phyloP scores from a whole-genome alignment of 2,797 vertebrate species.

The Cynopterus sphinx region DNA sequence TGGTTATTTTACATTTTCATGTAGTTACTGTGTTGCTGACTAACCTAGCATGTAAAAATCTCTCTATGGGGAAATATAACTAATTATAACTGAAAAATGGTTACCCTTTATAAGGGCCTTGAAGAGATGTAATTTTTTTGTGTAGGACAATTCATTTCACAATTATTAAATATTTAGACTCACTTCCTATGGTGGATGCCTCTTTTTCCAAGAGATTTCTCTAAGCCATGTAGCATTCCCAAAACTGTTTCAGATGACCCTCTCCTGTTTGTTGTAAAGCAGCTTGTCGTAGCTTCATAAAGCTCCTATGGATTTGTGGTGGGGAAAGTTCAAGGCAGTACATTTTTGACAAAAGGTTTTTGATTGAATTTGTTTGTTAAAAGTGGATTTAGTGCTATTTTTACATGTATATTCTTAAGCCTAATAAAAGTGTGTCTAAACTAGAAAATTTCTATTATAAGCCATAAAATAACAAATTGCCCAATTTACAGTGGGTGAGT shows the following conservation, averaged over 20 bases:
- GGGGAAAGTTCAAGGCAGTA: not conserved
- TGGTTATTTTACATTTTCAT: not conserved
- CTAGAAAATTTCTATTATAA: not conserved
- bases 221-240: not conserved
- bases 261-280: not conserved
- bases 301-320: not conserved
- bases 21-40: not conserved
- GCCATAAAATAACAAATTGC: not conserved
- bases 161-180: not conserved
- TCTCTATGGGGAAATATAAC: not conserved
- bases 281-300: not conserved
- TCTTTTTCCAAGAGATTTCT: not conserved
- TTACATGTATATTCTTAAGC: not conserved
- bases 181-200: not conserved
- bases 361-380: not conserved
- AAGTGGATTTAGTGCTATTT: not conserved
- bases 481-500: not conserved
- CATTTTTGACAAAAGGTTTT: not conserved
- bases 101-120: not conserved
- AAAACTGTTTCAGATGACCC: not conserved
- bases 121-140: not conserved
- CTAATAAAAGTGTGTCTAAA: not conserved
- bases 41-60: not conserved
- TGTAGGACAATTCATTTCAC: not conserved
- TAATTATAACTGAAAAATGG: not conserved